phyloP scores from a whole-genome alignment of 1,140 invertebrate species.

The Bombus terrestris region DNA sequence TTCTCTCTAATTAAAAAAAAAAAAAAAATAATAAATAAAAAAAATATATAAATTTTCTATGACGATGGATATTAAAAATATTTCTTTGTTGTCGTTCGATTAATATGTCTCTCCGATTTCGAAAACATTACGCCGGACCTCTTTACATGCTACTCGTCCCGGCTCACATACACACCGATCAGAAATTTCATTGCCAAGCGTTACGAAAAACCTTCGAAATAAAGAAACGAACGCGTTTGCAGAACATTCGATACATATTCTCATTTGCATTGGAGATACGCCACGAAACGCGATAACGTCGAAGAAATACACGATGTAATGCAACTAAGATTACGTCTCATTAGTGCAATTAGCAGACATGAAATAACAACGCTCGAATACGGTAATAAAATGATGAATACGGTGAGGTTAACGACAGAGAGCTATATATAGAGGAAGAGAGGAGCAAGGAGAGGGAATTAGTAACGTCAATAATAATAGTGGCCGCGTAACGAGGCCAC shows the following conservation, averaged over 20 bases:
- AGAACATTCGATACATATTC: not conserved
- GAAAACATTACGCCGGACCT: conserved; percentile 26
- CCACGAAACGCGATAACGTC: not conserved
- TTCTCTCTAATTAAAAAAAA: not conserved
- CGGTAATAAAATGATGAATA: conserved; percentile 35
- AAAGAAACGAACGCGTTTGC: too few relatives aligned
- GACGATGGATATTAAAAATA: not conserved
- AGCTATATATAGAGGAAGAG: not conserved
- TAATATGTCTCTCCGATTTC: conserved; percentile 17
- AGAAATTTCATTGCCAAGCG: conserved; percentile 6
- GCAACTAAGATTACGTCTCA: conserved; percentile 13
- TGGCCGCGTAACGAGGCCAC: conserved; percentile 39
- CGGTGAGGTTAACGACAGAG: conserved; percentile 29
- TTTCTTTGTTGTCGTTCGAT: not conserved
- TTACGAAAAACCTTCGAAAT: not conserved
- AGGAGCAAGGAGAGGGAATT: conserved; percentile 18
- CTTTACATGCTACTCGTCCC: not conserved
- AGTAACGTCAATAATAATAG: conserved; percentile 53
- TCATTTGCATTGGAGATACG: not conserved
- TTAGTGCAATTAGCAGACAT: conserved; percentile 35
- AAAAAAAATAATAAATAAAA: too few relatives aligned
- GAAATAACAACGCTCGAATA: conserved; percentile 17
- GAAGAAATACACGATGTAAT: not conserved
- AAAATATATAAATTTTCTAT: not conserved
- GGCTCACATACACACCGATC: conserved; percentile 13